phyloP scores from a whole-genome alignment of 2,113 vertebrate genomes.

The Calyptommatus sinebrachiatus region DNA sequence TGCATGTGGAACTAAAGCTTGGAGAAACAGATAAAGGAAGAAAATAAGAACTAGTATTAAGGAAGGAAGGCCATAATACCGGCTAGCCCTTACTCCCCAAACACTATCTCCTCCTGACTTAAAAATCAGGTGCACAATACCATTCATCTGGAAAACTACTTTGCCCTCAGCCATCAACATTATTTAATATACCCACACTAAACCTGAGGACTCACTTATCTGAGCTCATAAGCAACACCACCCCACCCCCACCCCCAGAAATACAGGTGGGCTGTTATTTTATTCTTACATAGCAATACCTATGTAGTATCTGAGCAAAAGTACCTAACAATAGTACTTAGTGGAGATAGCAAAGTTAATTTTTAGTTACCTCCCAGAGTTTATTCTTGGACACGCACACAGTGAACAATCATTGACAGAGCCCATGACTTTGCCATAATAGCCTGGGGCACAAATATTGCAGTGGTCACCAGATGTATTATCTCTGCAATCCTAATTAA shows the following conservation, averaged over 20 bases:
- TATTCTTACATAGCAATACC: rapidly evolving
- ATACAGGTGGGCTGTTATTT: background rate
- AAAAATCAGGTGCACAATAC: background rate
- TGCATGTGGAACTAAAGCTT: slow-evolving; percentile 90
- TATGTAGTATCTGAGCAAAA: background rate
- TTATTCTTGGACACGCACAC: slow-evolving; percentile 84
- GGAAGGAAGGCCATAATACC: slow-evolving; percentile 11
- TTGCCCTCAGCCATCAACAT: background rate
- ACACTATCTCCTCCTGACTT: background rate
- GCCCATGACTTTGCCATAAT: slow-evolving; percentile 83
- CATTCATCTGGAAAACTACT: background rate
- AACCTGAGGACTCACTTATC: background rate
- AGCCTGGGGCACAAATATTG: slow-evolving; percentile 79
- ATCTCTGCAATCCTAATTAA: slow-evolving; percentile 80
- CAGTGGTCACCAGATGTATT: slow-evolving; percentile 84
- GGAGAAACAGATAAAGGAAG: slow-evolving; percentile 45
- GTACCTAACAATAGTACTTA: slow-evolving; percentile 2
- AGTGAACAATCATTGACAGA: slow-evolving; percentile 81
- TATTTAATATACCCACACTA: slow-evolving; percentile 5
- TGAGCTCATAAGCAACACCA: background rate
- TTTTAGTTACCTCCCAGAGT: slow-evolving; percentile 77
- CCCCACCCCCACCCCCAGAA: background rate
- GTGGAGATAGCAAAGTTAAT: background rate
- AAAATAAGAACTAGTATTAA: slow-evolving; percentile 1
- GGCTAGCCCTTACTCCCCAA: background rate